phyloP scores from a whole-genome alignment of 2,888 invertebrate species.

The Venusia cambrica region DNA sequence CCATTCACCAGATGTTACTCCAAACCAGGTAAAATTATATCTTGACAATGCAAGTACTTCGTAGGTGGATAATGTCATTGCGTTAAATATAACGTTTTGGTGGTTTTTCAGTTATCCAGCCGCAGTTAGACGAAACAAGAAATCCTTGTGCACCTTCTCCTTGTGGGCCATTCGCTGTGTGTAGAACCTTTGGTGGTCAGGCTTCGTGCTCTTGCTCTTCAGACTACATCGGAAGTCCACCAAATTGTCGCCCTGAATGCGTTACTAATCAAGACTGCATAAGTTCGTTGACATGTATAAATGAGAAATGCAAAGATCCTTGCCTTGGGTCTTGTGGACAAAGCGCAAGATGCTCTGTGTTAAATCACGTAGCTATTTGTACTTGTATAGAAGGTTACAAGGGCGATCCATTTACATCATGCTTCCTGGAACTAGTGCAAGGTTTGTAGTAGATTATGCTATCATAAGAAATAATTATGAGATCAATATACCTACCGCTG shows the following conservation, averaged over 20 bases:
- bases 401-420: slow-evolving; percentile 83
- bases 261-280: slow-evolving; percentile 84
- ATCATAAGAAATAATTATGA: no score
- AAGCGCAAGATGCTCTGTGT: slow-evolving; percentile 79
- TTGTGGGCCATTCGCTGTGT: slow-evolving; percentile 84
- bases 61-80: no score
- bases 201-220: slow-evolving; percentile 83
- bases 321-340: slow-evolving; percentile 86
- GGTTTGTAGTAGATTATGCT: slow-evolving; percentile 39
- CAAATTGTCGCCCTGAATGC: slow-evolving; percentile 86
- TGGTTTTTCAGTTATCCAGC: slow-evolving; percentile 51
- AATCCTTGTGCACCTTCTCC: slow-evolving; percentile 86
- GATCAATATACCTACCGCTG: no score
- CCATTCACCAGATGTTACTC: slow-evolving; percentile 84
- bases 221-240: slow-evolving; percentile 83
- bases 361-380: slow-evolving; percentile 84
- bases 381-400: slow-evolving; percentile 79
- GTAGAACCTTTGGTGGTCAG: slow-evolving; percentile 76
- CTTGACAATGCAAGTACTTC: no score
- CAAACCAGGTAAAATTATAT: slow-evolving; percentile 63
- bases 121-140: slow-evolving; percentile 55
- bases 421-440: slow-evolving; percentile 53
- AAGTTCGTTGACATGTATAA: slow-evolving; percentile 83
- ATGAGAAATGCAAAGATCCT: slow-evolving; percentile 84
- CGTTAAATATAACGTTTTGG: no score